Percentiles rank a stretch among this genome's conserved stretches.
Evolutionary conservation across 1,140 invertebrate species (phyloP).

Genomic region (Pseudomyrmex flavicornis): DNA sequence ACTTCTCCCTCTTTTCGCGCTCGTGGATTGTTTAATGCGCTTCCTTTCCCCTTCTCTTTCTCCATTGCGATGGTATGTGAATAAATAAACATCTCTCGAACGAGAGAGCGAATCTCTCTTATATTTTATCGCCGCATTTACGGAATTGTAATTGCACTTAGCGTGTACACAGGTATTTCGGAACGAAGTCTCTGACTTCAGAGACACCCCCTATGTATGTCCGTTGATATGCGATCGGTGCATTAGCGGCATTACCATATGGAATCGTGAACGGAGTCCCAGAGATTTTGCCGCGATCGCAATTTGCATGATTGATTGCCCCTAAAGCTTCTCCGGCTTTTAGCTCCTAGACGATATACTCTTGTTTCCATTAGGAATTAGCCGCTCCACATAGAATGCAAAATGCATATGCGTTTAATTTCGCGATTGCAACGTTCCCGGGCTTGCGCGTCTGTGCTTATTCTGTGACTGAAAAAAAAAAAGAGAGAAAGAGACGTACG

Average conservation of each 20-base stretch:
- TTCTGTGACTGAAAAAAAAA: background rate
- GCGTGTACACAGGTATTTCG: background rate
- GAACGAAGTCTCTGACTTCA: constrained; percentile 1
- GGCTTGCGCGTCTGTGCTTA: constrained; percentile 1
- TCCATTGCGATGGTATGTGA: background rate
- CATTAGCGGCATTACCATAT: constrained; percentile 81
- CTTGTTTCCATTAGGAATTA: constrained; percentile 60
- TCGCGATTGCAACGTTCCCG: constrained; percentile 37
- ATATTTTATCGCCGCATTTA: constrained; percentile 28
- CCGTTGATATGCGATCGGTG: constrained; percentile 70
- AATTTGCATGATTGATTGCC: constrained; percentile 84
- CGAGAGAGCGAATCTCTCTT: background rate
- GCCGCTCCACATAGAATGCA: constrained; percentile 52
- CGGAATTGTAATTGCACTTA: constrained; percentile 18
- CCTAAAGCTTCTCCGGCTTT: constrained; percentile 71
- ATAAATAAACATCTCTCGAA: background rate
- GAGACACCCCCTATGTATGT: constrained; percentile 44
- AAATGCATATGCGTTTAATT: constrained; percentile 55
- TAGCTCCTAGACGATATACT: constrained; percentile 60
- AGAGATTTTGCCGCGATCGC: constrained; percentile 78
- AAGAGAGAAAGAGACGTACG: no score
- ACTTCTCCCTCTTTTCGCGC: constrained; percentile 29
- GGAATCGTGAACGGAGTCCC: constrained; percentile 79
- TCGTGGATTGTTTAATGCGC: constrained; percentile 1
- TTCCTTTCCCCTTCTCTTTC: background rate